A percentile compares a stretch with the other conserved stretches of the same genome.
These are phyloP conservation scores for Zygogramma bicolorata DNA, from an alignment of 2,888 invertebrate genomes.

Conservation along the genomic window DNA sequence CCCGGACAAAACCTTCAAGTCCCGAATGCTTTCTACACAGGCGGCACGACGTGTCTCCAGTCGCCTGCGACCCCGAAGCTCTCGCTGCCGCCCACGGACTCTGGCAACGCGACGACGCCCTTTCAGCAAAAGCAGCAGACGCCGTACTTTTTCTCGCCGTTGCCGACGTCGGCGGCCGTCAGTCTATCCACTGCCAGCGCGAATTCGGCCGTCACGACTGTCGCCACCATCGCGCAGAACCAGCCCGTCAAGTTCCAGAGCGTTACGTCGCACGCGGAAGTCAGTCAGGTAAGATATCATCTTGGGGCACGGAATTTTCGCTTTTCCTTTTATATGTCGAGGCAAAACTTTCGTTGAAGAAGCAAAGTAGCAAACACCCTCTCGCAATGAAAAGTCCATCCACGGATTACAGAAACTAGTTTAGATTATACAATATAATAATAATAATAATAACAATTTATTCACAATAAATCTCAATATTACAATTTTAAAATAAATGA, in stretches of 20 bases:
- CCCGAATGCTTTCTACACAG: constrained; percentile 67
- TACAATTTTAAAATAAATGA: no score
- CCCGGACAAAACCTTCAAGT: constrained; percentile 64
- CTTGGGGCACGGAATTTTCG: no score
- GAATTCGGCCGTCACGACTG: constrained; percentile 12
- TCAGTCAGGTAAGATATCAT: constrained; percentile 68
- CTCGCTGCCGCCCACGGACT: constrained; percentile 61
- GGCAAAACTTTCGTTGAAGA: no score
- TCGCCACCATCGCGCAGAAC: constrained; percentile 36
- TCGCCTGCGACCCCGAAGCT: constrained; percentile 58
- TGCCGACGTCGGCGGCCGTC: constrained; percentile 59
- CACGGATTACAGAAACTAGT: no score
- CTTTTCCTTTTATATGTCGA: no score
- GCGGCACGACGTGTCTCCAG: constrained; percentile 56
- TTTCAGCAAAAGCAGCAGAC: constrained; percentile 67
- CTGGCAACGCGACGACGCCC: constrained; percentile 64
- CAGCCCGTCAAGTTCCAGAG: constrained; percentile 64
- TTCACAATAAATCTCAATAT: no score
- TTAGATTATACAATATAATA: no score
- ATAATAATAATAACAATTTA: no score
- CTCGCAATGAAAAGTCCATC: no score
- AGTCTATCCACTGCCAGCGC: constrained; percentile 51
- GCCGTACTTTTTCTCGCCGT: constrained; percentile 68
- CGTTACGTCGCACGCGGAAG: constrained; percentile 70
- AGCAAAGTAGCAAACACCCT: no score